phyloP scores from a whole-genome alignment of 2,888 invertebrate genomes.

The Chirona hameri region DNA sequence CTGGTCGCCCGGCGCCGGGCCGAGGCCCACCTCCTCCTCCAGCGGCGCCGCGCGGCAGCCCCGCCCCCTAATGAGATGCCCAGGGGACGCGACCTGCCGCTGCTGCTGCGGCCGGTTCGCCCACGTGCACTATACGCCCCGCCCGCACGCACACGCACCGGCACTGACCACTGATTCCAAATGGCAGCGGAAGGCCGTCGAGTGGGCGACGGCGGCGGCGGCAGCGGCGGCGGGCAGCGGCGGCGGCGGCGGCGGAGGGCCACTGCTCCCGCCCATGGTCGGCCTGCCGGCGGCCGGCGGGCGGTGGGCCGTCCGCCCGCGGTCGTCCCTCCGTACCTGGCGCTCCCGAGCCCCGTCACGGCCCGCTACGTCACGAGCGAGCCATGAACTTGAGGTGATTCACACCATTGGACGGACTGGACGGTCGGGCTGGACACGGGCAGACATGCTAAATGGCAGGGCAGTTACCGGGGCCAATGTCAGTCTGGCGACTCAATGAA shows the following conservation, averaged over 20 bases:
- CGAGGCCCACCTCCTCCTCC: background rate
- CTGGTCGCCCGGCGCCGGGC: background rate
- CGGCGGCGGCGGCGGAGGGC: background rate
- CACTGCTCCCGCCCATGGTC: background rate
- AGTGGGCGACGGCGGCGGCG: background rate
- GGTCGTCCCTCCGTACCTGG: background rate
- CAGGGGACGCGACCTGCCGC: background rate
- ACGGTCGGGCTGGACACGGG: background rate
- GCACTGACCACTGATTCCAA: too few species aligned
- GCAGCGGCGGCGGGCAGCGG: background rate
- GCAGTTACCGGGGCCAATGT: too few species aligned
- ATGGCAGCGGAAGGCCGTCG: too few species aligned
- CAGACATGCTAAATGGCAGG: background rate
- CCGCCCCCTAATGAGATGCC: background rate
- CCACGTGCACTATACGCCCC: background rate
- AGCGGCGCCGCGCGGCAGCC: background rate
- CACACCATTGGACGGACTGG: background rate
- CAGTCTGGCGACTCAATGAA: too few species aligned
- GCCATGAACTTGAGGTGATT: conserved; percentile 28
- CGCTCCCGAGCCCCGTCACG: conserved; percentile 9
- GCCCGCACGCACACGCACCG: background rate
- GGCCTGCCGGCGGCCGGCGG: background rate
- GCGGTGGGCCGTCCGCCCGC: background rate
- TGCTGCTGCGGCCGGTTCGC: background rate
- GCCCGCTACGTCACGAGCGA: background rate